Conservation (phyloP, 1,140 invertebrate species). For the Stegodyphus dumicola region DNA sequence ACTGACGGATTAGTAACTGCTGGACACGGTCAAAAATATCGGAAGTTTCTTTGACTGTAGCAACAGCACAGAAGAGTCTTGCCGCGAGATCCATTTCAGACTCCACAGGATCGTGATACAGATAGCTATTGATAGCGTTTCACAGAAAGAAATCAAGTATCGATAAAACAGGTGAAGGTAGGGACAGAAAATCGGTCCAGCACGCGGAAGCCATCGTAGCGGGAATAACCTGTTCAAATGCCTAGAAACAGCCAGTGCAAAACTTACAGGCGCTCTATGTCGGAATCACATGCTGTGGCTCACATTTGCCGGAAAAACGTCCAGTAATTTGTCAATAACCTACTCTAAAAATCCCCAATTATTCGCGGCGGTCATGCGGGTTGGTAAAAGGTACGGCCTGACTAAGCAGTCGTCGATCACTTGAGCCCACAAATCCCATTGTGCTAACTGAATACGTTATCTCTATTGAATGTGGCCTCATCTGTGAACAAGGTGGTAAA, state of each 20-base stretch:
- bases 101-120: not conserved
- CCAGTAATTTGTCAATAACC: not conserved
- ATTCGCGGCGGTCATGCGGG: not conserved
- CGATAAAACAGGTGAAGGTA: not conserved
- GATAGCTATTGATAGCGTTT: not conserved
- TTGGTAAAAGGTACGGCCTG: not conserved
- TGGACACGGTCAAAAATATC: no score
- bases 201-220: not conserved
- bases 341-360: not conserved
- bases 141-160: not conserved
- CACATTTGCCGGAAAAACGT: not conserved
- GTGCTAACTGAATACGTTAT: no score
- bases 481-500: no score
- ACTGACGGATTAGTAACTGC: no score
- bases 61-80: not conserved
- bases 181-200: not conserved
- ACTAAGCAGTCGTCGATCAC: not conserved
- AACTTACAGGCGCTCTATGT: not conserved
- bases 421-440: not conserved
- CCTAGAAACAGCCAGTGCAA: not conserved
- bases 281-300: not conserved
- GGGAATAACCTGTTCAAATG: not conserved
- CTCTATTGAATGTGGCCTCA: no score
- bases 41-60: not conserved
- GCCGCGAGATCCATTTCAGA: not conserved